phyloP scores from a whole-genome alignment of 2,888 invertebrate genomes.

The Dynastes grantii region DNA sequence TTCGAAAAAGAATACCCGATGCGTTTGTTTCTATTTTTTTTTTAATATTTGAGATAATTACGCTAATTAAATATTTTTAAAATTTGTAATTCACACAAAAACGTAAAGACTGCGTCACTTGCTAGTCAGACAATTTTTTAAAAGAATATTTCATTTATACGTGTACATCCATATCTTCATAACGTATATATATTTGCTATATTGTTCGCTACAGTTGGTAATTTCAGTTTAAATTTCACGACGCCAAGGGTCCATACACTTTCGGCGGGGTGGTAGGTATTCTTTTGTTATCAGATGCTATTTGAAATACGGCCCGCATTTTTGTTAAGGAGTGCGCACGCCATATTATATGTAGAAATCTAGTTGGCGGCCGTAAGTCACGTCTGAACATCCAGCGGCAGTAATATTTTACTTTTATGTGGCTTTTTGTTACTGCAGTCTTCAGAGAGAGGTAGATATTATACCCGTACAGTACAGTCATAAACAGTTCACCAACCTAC shows the following conservation, averaged over 20 bases:
- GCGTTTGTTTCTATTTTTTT: no score
- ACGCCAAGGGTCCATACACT: constrained; percentile 18
- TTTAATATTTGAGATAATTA: no score
- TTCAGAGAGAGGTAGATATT: constrained; percentile 27
- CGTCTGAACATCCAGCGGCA: constrained; percentile 33
- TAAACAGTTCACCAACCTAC: not conserved
- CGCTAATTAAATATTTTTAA: no score
- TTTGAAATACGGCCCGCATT: constrained; percentile 30
- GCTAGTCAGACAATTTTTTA: not conserved
- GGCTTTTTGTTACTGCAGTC: constrained; percentile 41
- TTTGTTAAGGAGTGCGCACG: constrained; percentile 25
- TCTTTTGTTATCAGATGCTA: constrained; percentile 30
- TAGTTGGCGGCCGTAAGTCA: constrained; percentile 37
- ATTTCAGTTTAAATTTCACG: constrained; percentile 24
- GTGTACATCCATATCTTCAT: not conserved
- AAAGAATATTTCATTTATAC: not conserved
- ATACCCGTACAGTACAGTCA: constrained; percentile 14
- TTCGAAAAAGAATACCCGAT: no score
- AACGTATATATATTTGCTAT: not conserved
- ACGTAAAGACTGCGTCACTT: no score
- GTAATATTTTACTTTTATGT: constrained; percentile 45
- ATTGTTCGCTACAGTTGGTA: constrained; percentile 19
- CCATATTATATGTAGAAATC: constrained; percentile 38
- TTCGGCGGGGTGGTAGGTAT: constrained; percentile 17
- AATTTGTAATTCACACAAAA: no score